phyloP scores from a whole-genome alignment of 2,888 invertebrate genomes.

The Cataglyphis livida region DNA sequence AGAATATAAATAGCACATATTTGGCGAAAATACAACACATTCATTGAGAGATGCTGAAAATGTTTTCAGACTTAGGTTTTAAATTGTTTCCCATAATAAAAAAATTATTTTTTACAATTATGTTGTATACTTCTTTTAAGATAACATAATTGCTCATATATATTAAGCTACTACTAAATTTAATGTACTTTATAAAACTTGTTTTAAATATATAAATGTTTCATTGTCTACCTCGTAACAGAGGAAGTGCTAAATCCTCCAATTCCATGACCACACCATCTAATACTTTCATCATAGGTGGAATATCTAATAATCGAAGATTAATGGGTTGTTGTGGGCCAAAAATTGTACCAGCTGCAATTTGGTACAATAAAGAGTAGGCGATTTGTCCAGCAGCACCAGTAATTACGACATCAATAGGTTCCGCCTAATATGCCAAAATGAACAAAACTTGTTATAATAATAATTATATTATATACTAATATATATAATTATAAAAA shows the following conservation, averaged over 20 bases:
- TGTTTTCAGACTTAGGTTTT: not conserved
- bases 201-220: not conserved
- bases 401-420: slow-evolving; percentile 97
- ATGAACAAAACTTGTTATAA: not conserved
- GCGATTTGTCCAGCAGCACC: slow-evolving; percentile 99
- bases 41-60: not conserved
- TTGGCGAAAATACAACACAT: not conserved
- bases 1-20: not conserved
- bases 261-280: slow-evolving; percentile 99
- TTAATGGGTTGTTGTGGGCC: slow-evolving; percentile 95
- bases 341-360: slow-evolving; percentile 98
- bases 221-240: slow-evolving; percentile 89
- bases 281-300: slow-evolving; percentile 98
- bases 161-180: not conserved
- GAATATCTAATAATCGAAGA: slow-evolving; percentile 97
- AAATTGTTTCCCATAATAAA: not conserved
- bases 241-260: slow-evolving; percentile 97
- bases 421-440: slow-evolving; percentile 88
- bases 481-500: too few relatives aligned
- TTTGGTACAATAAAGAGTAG: slow-evolving; percentile 97
- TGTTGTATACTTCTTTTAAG: not conserved
- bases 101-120: too few relatives aligned
- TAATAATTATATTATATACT: slow-evolving; percentile 4
- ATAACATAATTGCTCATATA: not conserved
- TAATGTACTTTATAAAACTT: not conserved